phyloP scores from a whole-genome alignment of 2,888 invertebrate genomes.

The Timema podura region DNA sequence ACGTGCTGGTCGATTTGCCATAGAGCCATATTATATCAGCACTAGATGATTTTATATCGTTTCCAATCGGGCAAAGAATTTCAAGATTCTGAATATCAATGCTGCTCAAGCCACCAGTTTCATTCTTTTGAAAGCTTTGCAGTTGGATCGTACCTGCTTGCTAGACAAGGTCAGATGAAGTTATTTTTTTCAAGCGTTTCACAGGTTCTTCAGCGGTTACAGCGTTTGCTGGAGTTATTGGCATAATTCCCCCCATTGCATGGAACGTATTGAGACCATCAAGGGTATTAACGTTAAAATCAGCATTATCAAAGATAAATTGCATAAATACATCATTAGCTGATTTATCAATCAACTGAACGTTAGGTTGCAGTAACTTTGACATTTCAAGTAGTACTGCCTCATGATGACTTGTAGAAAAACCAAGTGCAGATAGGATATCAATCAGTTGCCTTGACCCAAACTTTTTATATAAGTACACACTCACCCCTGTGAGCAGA shows the following conservation, averaged over 20 bases:
- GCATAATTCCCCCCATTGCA: not conserved
- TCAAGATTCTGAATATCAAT: not conserved
- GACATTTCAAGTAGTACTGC: conserved; percentile 4
- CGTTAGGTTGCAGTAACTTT: not conserved
- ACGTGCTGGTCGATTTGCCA: conserved; percentile 26
- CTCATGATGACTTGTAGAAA: not conserved
- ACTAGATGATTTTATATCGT: not conserved
- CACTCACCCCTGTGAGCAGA: conserved; percentile 4
- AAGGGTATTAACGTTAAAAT: conserved; percentile 4
- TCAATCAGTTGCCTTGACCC: not conserved
- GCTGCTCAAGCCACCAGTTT: not conserved
- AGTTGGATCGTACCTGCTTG: not conserved
- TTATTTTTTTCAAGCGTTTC: not conserved
- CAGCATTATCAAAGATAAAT: not conserved
- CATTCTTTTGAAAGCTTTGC: conserved; percentile 4
- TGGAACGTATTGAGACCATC: not conserved
- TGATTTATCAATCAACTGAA: not conserved
- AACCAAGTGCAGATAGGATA: not conserved
- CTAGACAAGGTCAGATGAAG: not conserved
- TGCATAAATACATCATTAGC: not conserved
- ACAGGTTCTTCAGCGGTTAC: not conserved
- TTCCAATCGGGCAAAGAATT: not conserved
- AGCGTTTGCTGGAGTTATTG: not conserved
- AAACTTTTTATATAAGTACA: conserved; percentile 5
- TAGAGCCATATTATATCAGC: conserved; percentile 25